Evolutionary conservation across 2,888 invertebrate species (phyloP).

Genomic region (Lasioglossum malachurum): DNA sequence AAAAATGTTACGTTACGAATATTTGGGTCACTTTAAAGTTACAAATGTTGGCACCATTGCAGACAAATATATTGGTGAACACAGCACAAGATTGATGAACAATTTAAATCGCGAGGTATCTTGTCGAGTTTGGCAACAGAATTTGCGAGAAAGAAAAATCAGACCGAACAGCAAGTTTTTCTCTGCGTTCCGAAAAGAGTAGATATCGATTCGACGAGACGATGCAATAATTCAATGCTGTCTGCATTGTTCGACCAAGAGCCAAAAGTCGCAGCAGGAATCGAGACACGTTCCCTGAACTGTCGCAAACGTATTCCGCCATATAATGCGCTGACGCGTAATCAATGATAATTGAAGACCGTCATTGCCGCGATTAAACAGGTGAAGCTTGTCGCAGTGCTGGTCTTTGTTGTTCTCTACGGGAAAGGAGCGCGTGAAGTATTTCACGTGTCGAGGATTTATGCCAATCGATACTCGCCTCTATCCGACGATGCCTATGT

Average conservation of each 20-base stretch:
- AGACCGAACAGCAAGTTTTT: background rate
- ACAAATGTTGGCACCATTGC: background rate
- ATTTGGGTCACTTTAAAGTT: background rate
- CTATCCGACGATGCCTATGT: conserved; percentile 3
- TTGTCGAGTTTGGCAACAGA: background rate
- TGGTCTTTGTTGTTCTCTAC: background rate
- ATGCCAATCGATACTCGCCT: conserved; percentile 24
- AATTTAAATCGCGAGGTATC: background rate
- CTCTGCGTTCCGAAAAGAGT: background rate
- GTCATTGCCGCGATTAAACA: conserved; percentile 1
- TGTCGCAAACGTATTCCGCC: background rate
- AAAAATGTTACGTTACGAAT: background rate
- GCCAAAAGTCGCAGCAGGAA: background rate
- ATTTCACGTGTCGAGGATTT: conserved; percentile 24
- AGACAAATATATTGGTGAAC: background rate
- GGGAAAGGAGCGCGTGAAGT: background rate
- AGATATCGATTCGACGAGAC: background rate
- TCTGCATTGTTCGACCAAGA: background rate
- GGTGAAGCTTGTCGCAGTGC: background rate
- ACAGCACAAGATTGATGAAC: background rate
- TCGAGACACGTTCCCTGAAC: background rate
- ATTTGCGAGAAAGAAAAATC: background rate
- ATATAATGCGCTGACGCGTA: background rate
- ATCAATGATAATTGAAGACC: conserved; percentile 17
- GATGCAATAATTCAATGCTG: background rate